These are phyloP conservation scores for Eledone cirrhosa DNA, from an alignment of 2,888 invertebrate species.

Conservation along the genomic window DNA sequence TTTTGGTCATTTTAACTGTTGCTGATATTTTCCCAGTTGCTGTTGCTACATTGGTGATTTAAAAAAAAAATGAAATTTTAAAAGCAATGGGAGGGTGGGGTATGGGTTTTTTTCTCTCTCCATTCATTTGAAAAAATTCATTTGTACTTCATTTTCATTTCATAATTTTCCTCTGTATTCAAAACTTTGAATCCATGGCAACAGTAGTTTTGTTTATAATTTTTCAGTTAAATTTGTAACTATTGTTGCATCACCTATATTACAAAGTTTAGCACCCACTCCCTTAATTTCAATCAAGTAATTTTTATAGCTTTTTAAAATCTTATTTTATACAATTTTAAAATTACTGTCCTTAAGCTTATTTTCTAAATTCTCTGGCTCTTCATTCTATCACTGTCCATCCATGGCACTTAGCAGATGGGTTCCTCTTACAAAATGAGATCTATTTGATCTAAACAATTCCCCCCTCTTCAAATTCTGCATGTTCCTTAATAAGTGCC, in stretches of 20 bases:
- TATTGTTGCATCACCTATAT: conserved; percentile 4
- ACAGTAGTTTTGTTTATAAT: conserved; percentile 9
- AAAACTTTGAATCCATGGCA: conserved; percentile 15
- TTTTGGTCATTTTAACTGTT: too few species aligned
- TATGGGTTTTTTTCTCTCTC: too few species aligned
- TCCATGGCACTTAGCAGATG: conserved; percentile 19
- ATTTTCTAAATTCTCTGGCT: neutral
- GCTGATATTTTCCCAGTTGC: too few species aligned
- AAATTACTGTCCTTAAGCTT: neutral
- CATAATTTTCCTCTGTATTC: conserved; percentile 14
- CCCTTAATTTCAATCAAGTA: neutral
- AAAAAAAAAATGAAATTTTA: too few species aligned
- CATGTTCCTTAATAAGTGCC: conserved; percentile 19
- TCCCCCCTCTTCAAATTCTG: neutral
- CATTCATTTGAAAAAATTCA: too few species aligned
- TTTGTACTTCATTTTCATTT: neutral
- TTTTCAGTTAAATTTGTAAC: neutral
- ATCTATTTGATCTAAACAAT: neutral
- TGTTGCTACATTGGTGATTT: too few species aligned
- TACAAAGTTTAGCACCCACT: neutral
- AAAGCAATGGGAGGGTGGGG: too few species aligned
- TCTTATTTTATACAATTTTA: neutral
- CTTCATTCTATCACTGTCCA: conserved; percentile 2
- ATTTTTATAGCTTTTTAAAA: neutral
- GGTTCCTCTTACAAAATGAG: neutral